phyloP scores from a whole-genome alignment of 2,888 invertebrate species.

The Drosophila anceps region DNA sequence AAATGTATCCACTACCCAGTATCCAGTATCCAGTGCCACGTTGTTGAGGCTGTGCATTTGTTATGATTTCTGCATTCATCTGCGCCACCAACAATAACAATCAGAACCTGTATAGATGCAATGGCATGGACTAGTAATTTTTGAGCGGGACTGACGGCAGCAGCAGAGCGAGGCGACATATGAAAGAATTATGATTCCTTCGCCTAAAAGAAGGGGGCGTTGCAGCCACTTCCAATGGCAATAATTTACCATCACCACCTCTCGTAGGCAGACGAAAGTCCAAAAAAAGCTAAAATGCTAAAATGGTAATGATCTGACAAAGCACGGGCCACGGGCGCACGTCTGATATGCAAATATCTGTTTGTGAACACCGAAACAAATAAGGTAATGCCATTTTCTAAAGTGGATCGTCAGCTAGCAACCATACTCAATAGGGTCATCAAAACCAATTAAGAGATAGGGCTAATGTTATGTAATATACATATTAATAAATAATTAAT shows the following conservation, averaged over 20 bases:
- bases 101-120: constrained; percentile 49
- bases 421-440: background rate
- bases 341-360: constrained; percentile 23
- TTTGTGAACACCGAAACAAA: constrained; percentile 3
- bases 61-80: constrained; percentile 61
- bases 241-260: constrained; percentile 46
- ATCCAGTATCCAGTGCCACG: constrained; percentile 17
- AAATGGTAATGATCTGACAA: constrained; percentile 47
- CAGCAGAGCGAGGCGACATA: constrained; percentile 44
- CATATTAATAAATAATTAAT: background rate
- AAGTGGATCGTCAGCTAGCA: too few species aligned
- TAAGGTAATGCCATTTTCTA: background rate
- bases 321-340: constrained; percentile 5
- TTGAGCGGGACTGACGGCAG: constrained; percentile 51
- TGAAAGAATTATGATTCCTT: constrained; percentile 67
- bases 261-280: constrained; percentile 15
- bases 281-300: constrained; percentile 4
- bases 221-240: constrained; percentile 27
- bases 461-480: background rate
- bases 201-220: constrained; percentile 42
- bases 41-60: constrained; percentile 52
- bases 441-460: background rate
- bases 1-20: constrained; percentile 12
- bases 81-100: constrained; percentile 70
- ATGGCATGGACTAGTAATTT: constrained; percentile 27